These are phyloP conservation scores for Globicephala melas DNA, from an alignment of 2,113 vertebrate species.

Conservation along the genomic window DNA sequence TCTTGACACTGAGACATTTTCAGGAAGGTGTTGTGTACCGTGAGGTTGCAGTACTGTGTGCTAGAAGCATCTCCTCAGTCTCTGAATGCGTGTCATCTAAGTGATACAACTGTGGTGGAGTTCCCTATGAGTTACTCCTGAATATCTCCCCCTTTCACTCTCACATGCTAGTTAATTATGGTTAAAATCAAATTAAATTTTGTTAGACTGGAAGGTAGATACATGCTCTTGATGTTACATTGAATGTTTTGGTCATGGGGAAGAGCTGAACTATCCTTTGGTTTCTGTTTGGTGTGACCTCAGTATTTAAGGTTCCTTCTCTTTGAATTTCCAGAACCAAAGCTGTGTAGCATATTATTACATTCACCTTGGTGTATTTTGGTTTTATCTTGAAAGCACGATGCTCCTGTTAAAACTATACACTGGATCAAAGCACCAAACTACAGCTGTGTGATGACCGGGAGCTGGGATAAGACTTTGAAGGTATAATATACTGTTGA, in stretches of 20 bases:
- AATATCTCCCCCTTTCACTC: not conserved
- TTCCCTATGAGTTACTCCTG: not conserved
- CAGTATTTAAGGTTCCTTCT: not conserved
- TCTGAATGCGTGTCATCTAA: not conserved
- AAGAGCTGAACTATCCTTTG: not conserved
- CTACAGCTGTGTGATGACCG: conserved; percentile 98
- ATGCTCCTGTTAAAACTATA: conserved; percentile 95
- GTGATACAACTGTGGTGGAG: not conserved
- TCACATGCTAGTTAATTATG: not conserved
- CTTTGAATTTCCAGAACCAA: not conserved
- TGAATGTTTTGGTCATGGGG: not conserved
- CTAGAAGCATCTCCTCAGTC: not conserved
- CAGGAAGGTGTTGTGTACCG: fast-evolving
- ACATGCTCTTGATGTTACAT: fast-evolving
- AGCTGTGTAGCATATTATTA: not conserved
- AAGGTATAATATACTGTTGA: conserved; percentile 83
- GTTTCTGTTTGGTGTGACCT: not conserved
- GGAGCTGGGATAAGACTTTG: conserved; percentile 98
- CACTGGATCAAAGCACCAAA: conserved; percentile 99
- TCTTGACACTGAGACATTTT: fast-evolving
- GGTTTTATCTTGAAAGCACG: conserved; percentile 85
- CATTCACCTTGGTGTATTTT: not conserved
- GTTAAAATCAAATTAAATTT: not conserved
- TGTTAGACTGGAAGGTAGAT: not conserved
- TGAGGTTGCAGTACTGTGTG: fast-evolving